Evolutionary conservation across 30 jellyfish, hydroid and myxozoan species (phyloP), one percentile per base, ranked within the genome.

Genomic region (Clytia hemisphaerica): DNA sequence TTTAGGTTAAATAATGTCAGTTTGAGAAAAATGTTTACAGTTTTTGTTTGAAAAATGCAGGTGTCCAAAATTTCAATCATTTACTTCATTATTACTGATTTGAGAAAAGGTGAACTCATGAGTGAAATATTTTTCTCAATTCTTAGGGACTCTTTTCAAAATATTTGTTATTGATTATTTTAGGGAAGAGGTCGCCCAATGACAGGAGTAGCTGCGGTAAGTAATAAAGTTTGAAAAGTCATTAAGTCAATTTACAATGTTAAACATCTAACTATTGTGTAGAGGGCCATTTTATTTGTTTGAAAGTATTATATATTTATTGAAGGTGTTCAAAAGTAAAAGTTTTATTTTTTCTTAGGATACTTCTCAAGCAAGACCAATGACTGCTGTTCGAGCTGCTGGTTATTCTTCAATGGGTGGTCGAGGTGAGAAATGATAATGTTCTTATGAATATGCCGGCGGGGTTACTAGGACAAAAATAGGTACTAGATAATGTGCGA

Each of bases 351-450:
- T 32, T 49, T 24, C 31, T 53, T 68, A 87, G 97, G 93, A 88
- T 69, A 78, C 94, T 0, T 54, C 63, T 57, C 99, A 91, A 67
- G 99, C 99, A 2, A 72, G 99, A 49, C 99, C 99, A 47, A 91
- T 91, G 99, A 91, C 99, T 34, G 99, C 99, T 2, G 99, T 91
- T 0, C 93, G 93, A 19, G 99, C 99, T 16, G 99, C 99, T 9
- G 99, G 99, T 0, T 91, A 76, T 71, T 53, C 95, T 25, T 69
- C 95, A 27, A 88, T 77, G 10, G 94, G 93, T 15, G 83, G 81
- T 16, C 25, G 89, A 57, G 89, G 93, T 79, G 55, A 4, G 44
- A 19, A 3, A 15, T 18, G n/a, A n/a, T n/a, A n/a, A n/a, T n/a
- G n/a, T n/a, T n/a, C n/a, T n/a, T n/a, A n/a, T n/a, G n/a, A n/a